These are phyloP conservation scores for Zaprionus davidi DNA, from an alignment of 1,140 invertebrate genomes.

Conservation along the genomic window DNA sequence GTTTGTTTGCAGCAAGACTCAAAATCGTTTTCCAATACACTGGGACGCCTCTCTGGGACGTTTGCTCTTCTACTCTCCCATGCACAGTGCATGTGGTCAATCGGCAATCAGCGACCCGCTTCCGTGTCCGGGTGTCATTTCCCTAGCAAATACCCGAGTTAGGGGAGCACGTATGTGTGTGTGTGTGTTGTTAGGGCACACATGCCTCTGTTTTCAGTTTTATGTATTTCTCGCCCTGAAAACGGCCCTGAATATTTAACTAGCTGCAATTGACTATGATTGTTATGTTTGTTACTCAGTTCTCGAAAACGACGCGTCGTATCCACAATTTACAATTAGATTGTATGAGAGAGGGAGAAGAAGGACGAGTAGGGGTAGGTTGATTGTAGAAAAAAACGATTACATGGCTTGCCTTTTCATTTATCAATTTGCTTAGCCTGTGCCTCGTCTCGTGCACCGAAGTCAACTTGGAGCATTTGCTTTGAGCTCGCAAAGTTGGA, in stretches of 20 bases:
- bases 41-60: constrained; percentile 30
- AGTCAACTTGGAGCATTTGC: constrained; percentile 16
- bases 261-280: constrained; percentile 76
- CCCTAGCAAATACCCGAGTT: constrained; percentile 4
- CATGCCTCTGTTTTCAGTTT: constrained; percentile 55
- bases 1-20: constrained; percentile 30
- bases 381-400: not conserved
- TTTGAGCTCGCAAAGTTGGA: constrained; percentile 22
- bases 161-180: not conserved
- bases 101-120: constrained; percentile 43
- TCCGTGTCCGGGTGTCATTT: constrained; percentile 50
- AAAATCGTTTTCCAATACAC: constrained; percentile 74
- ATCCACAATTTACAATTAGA: constrained; percentile 67
- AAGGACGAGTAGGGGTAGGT: not conserved
- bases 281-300: constrained; percentile 64
- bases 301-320: constrained; percentile 17
- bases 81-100: constrained; percentile 72
- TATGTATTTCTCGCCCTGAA: constrained; percentile 63
- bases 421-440: constrained; percentile 71
- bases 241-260: constrained; percentile 72
- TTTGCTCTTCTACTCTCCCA: constrained; percentile 46
- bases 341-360: not conserved
- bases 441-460: constrained; percentile 6
- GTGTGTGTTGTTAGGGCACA: constrained; percentile 3
- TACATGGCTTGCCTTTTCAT: constrained; percentile 48